A percentile compares a stretch with the other conserved stretches of the same genome.
Evolutionary conservation across 2,888 invertebrate genomes (phyloP).

Genomic region (Nipponacmea schrenckii): DNA sequence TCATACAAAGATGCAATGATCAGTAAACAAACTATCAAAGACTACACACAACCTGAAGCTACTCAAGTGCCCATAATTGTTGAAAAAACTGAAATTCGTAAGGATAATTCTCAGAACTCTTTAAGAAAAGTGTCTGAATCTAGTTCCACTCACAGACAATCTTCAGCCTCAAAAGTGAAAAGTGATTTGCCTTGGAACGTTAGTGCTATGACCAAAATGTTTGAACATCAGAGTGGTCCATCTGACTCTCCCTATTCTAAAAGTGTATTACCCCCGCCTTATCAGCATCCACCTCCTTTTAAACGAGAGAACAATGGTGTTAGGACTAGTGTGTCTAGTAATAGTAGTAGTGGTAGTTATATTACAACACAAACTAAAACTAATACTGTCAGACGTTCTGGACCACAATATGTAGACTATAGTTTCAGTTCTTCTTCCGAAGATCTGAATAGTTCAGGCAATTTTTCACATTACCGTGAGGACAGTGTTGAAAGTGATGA

Average conservation of each 20-base stretch:
- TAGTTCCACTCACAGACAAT: conserved; percentile 10
- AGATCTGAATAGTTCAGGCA: conserved; percentile 42
- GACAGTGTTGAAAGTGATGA: conserved; percentile 32
- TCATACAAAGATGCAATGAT: not conserved
- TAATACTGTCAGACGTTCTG: conserved; percentile 26
- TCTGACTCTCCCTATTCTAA: conserved; percentile 9
- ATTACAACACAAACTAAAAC: conserved; percentile 1
- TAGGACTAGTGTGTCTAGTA: conserved; percentile 49
- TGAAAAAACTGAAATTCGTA: not conserved
- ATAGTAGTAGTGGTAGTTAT: conserved; percentile 43
- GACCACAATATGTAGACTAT: conserved; percentile 42
- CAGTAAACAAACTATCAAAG: not conserved
- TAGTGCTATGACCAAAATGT: conserved; percentile 46
- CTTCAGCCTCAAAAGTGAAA: not conserved
- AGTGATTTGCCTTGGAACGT: conserved; percentile 56
- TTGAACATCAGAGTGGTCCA: conserved; percentile 24
- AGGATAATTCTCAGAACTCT: conserved; percentile 10
- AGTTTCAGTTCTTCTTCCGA: conserved; percentile 44
- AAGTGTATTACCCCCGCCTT: conserved; percentile 35
- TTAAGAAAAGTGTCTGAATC: conserved; percentile 1
- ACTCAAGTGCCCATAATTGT: not conserved
- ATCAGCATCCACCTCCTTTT: conserved; percentile 48
- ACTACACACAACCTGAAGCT: conserved; percentile 4
- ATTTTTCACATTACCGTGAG: conserved; percentile 35
- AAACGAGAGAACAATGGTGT: conserved; percentile 39